These are phyloP conservation scores for Cirrhinus molitorella DNA, from an alignment of 2,797 vertebrate genomes.

Conservation along the genomic window DNA sequence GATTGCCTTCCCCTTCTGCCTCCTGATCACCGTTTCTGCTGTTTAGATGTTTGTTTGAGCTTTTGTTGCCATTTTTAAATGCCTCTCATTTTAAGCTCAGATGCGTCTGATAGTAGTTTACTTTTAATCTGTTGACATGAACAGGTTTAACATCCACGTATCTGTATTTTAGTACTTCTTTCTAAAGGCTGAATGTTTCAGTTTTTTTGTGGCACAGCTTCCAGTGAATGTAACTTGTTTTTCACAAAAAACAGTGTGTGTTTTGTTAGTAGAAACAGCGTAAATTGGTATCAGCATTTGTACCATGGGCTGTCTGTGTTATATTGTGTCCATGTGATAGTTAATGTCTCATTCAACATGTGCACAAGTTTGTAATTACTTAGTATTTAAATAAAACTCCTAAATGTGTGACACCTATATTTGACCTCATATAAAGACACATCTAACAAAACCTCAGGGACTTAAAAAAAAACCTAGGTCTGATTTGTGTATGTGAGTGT, in stretches of 20 bases:
- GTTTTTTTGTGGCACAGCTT: background rate
- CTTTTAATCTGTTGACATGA: background rate
- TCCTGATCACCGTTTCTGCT: background rate
- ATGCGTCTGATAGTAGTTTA: background rate
- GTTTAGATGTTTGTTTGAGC: background rate
- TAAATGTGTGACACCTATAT: background rate
- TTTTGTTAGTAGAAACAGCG: conserved; percentile 1
- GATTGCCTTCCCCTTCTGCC: background rate
- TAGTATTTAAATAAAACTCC: conserved; percentile 4
- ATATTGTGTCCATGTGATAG: conserved; percentile 23
- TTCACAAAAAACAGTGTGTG: conserved; percentile 4
- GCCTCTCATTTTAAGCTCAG: background rate
- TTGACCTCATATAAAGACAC: background rate
- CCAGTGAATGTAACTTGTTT: background rate
- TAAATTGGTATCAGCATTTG: background rate
- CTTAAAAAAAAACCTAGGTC: too few relatives aligned
- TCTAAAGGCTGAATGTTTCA: background rate
- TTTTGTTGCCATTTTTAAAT: background rate
- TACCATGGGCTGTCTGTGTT: conserved; percentile 2
- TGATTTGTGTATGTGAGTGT: background rate
- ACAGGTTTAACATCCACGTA: conserved; percentile 1
- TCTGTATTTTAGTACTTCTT: background rate
- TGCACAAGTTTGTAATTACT: background rate
- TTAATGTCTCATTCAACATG: conserved; percentile 22
- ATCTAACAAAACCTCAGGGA: background rate